These are phyloP conservation scores for Ammodytes marinus DNA, from an alignment of 2,113 vertebrate species.

Conservation along the genomic window DNA sequence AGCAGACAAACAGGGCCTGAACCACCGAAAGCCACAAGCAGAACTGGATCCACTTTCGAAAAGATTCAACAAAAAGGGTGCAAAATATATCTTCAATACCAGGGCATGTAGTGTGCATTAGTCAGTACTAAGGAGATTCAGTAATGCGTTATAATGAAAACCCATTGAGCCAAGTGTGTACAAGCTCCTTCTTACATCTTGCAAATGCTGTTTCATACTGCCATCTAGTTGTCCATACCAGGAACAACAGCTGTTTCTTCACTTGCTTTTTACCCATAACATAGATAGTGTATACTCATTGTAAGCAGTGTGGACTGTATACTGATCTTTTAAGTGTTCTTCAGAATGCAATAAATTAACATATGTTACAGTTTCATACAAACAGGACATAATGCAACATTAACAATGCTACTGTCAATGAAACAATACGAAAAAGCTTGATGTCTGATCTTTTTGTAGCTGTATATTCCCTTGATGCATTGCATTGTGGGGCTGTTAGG, in stretches of 20 bases:
- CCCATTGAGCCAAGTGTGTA: neutral
- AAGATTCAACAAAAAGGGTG: neutral
- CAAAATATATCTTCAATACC: neutral
- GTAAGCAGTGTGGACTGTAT: neutral
- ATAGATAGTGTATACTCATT: neutral
- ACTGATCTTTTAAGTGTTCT: neutral
- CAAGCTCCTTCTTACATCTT: neutral
- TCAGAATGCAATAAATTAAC: neutral
- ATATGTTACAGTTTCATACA: neutral
- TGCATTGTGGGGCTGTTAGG: neutral
- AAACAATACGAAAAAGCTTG: neutral
- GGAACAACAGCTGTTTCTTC: neutral
- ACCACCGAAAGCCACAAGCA: neutral
- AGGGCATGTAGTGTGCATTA: neutral
- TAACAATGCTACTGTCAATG: neutral
- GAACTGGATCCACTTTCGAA: neutral
- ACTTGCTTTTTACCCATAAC: neutral
- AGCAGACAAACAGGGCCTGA: neutral
- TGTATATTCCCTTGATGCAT: neutral
- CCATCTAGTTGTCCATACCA: constrained; percentile 71
- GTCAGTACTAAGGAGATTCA: neutral
- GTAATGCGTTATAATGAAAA: neutral
- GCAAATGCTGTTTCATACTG: constrained; percentile 35
- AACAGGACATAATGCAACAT: neutral
- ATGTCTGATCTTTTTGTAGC: neutral